Conservation (phyloP, 2,888 invertebrate species). For the Falcaria lacertinaria region DNA sequence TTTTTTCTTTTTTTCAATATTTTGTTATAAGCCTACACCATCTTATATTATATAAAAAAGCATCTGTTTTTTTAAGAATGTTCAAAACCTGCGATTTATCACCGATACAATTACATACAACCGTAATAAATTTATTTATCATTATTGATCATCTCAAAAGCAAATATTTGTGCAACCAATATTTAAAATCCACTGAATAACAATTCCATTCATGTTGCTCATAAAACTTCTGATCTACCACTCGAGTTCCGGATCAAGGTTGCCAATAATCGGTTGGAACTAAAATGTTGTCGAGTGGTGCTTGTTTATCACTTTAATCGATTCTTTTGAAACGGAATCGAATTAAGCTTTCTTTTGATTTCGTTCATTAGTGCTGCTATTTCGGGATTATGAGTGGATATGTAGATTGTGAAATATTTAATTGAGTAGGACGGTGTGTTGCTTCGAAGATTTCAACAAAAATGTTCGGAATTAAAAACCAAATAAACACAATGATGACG, state of each 20-base stretch:
- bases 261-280: slow-evolving; percentile 15
- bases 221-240: slow-evolving; percentile 23
- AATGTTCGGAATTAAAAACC: too few species aligned
- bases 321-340: slow-evolving; percentile 3
- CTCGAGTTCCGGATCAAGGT: slow-evolving; percentile 22
- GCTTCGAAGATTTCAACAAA: background rate
- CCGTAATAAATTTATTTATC: too few species aligned
- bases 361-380: background rate
- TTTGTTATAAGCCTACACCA: too few species aligned
- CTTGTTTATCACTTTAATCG: slow-evolving; percentile 3
- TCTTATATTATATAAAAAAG: too few species aligned
- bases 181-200: slow-evolving; percentile 14
- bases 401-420: background rate
- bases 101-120: too few species aligned
- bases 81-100: too few species aligned
- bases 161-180: background rate
- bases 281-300: slow-evolving; percentile 15
- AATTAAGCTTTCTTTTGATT: background rate
- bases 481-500: too few species aligned
- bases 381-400: background rate
- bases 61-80: too few species aligned
- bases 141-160: background rate
- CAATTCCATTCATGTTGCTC: slow-evolving; percentile 21
- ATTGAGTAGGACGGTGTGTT: background rate
- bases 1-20: too few species aligned